These are phyloP conservation scores for Parasteatoda lunata DNA, from an alignment of 2,888 invertebrate species.

Conservation along the genomic window DNA sequence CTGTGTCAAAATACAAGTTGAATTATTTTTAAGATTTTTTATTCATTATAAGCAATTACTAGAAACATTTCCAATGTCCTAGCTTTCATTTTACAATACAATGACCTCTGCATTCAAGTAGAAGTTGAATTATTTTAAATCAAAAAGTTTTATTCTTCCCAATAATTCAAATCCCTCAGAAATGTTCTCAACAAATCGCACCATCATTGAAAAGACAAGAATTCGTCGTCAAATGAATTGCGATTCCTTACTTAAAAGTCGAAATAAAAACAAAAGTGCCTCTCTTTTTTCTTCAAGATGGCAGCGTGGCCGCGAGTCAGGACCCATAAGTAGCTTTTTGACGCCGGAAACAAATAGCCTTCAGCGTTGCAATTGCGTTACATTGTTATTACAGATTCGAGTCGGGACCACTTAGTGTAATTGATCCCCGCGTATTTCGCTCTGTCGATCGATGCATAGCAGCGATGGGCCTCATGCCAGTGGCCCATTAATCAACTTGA, in stretches of 20 bases:
- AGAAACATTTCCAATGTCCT: too few relatives aligned
- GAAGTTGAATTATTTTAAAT: too few relatives aligned
- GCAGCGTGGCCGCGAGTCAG: slow-evolving; percentile 4
- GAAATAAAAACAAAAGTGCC: slow-evolving; percentile 5
- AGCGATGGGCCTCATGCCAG: slow-evolving; percentile 59
- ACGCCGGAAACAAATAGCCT: slow-evolving; percentile 65
- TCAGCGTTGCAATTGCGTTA: slow-evolving; percentile 65
- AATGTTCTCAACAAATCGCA: too few relatives aligned
- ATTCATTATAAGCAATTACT: too few relatives aligned
- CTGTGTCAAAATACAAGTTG: too few relatives aligned
- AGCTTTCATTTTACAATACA: too few relatives aligned
- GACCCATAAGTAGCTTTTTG: slow-evolving; percentile 54
- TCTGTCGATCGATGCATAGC: slow-evolving; percentile 47
- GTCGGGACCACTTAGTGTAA: slow-evolving; percentile 67
- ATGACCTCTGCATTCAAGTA: too few relatives aligned
- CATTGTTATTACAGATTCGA: slow-evolving; percentile 67
- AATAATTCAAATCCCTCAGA: too few relatives aligned
- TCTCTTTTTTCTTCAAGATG: slow-evolving; percentile 30
- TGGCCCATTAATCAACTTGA: slow-evolving; percentile 65
- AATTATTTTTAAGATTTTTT: too few relatives aligned
- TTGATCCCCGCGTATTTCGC: slow-evolving; percentile 58
- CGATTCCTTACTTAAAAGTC: slow-evolving; percentile 24
- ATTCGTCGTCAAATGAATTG: slow-evolving; percentile 44
- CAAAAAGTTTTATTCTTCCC: too few relatives aligned
- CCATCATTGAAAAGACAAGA: too few relatives aligned